Evolutionary conservation across 2,888 invertebrate genomes (phyloP).

Genomic region (Heliconius ethilla): DNA sequence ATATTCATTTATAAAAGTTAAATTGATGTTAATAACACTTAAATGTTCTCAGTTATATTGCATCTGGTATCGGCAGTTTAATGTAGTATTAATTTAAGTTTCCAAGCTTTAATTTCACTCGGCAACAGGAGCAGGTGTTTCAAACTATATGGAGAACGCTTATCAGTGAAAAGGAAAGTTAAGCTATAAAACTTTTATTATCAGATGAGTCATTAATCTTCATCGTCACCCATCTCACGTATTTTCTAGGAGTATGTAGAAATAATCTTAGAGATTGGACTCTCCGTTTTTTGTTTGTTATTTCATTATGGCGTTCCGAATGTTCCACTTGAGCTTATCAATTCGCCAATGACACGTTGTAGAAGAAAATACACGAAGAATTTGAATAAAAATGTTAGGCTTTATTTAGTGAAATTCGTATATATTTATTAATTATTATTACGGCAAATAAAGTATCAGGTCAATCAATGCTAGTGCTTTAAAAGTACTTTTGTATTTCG

Average conservation of each 20-base stretch:
- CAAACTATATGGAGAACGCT: constrained; percentile 11
- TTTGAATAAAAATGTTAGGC: too few relatives aligned
- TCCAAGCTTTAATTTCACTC: constrained; percentile 7
- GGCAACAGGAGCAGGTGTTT: constrained; percentile 14
- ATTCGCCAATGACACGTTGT: too few relatives aligned
- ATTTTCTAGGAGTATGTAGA: background rate
- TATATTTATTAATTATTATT: too few relatives aligned
- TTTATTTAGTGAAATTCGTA: too few relatives aligned
- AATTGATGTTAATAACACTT: background rate
- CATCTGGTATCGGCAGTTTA: constrained; percentile 15
- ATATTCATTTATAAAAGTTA: background rate
- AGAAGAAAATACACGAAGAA: background rate
- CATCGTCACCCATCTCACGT: background rate
- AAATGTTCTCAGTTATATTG: background rate
- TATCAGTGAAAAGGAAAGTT: constrained; percentile 17
- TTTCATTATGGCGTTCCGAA: background rate
- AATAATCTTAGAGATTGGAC: background rate
- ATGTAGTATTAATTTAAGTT: constrained; percentile 16
- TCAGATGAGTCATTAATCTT: background rate
- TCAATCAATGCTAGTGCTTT: too few relatives aligned
- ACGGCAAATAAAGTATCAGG: too few relatives aligned
- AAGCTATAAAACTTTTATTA: constrained; percentile 9
- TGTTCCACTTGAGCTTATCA: background rate
- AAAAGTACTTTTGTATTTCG: too few relatives aligned
- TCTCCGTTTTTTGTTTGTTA: background rate